These are phyloP conservation scores for Hyles lineata DNA, from an alignment of 2,888 invertebrate genomes.

Conservation along the genomic window DNA sequence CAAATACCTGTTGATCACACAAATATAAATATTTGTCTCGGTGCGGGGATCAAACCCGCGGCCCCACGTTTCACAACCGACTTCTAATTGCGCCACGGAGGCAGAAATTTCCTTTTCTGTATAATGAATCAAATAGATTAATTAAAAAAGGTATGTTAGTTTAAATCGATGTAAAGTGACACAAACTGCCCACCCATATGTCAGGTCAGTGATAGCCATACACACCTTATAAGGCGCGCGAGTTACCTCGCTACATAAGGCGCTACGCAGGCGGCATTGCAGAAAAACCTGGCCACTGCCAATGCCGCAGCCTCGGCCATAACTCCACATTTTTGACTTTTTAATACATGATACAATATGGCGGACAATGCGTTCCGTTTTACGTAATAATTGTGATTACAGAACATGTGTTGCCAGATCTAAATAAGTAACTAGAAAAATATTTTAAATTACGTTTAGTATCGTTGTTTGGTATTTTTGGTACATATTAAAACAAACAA, in stretches of 20 bases:
- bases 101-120: too few species aligned
- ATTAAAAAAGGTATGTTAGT: background rate
- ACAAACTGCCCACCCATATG: background rate
- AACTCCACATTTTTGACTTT: conserved; percentile 61
- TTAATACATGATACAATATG: conserved; percentile 39
- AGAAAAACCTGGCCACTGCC: conserved; percentile 66
- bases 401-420: background rate
- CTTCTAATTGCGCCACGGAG: too few species aligned
- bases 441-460: background rate
- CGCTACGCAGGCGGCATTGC: conserved; percentile 50
- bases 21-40: too few species aligned
- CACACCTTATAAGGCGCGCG: conserved; percentile 59
- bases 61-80: too few species aligned
- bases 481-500: background rate
- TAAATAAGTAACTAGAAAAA: background rate
- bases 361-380: conserved; percentile 13
- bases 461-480: too few species aligned
- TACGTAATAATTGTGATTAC: background rate
- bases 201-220: conserved; percentile 22
- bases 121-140: background rate
- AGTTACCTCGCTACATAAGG: conserved; percentile 70
- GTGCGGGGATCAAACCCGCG: too few species aligned
- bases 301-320: conserved; percentile 64
- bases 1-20: too few species aligned
- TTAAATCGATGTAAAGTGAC: background rate